phyloP scores from a whole-genome alignment of 2,797 vertebrate species.

The Paratrypauchen microcephalus region DNA sequence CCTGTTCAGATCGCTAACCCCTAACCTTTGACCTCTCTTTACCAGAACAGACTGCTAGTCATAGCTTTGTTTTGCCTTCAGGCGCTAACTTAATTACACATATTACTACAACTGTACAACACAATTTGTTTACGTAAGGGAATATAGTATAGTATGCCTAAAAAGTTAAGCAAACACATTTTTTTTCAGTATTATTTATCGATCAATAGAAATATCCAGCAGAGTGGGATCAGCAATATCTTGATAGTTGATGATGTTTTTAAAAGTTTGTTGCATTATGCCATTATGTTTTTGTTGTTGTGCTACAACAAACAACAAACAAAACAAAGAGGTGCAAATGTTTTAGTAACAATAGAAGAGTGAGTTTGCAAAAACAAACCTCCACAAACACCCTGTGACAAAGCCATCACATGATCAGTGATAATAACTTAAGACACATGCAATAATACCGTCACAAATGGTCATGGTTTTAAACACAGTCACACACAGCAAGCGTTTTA shows the following conservation, averaged over 20 bases:
- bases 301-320: neutral
- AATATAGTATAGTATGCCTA: neutral
- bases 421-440: constrained; percentile 10
- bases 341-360: neutral
- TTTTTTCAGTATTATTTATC: neutral
- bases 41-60: constrained; percentile 42
- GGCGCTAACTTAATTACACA: constrained; percentile 26
- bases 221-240: too few species aligned
- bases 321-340: neutral
- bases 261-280: neutral
- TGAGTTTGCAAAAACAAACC: neutral
- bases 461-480: constrained; percentile 21
- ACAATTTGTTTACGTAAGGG: neutral
- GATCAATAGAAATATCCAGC: neutral
- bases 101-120: neutral
- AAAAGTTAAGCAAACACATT: neutral
- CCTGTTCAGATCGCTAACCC: constrained; percentile 58
- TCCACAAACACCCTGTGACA: too few species aligned
- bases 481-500: constrained; percentile 40
- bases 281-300: too few species aligned
- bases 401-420: too few species aligned
- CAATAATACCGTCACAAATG: constrained; percentile 18
- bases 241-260: too few species aligned
- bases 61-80: constrained; percentile 9
- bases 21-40: constrained; percentile 51